Evolutionary conservation across 1,140 invertebrate species (phyloP).

Genomic region (Ceratosolen fusciceps): DNA sequence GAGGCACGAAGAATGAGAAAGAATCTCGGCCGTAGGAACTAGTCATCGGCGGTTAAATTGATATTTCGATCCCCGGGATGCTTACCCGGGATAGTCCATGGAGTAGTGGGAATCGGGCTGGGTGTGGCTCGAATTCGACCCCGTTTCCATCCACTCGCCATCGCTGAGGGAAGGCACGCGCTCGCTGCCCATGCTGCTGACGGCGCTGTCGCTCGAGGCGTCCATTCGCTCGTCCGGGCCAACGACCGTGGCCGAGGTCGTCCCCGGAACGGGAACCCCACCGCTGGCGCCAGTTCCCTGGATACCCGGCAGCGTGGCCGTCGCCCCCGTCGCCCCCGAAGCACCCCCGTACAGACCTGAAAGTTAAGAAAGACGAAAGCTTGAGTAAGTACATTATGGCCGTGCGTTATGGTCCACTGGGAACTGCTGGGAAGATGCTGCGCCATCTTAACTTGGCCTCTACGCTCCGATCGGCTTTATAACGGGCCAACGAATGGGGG

Average conservation of each 20-base stretch:
- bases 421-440: too few relatives aligned
- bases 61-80: too few relatives aligned
- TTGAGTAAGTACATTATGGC: background rate
- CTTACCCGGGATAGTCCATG: constrained; percentile 71
- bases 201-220: constrained; percentile 88
- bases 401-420: background rate
- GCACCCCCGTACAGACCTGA: constrained; percentile 82
- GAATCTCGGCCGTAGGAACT: too few relatives aligned
- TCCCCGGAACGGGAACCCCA: constrained; percentile 58
- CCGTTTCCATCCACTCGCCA: constrained; percentile 89
- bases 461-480: too few relatives aligned
- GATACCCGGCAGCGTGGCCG: constrained; percentile 63
- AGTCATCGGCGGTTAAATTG: too few relatives aligned
- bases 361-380: constrained; percentile 58
- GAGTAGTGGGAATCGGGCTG: constrained; percentile 74
- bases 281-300: constrained; percentile 55
- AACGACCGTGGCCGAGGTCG: constrained; percentile 40
- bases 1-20: too few relatives aligned
- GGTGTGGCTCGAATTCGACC: constrained; percentile 85
- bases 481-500: too few relatives aligned
- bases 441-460: too few relatives aligned
- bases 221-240: constrained; percentile 79
- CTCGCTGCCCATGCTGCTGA: constrained; percentile 92
- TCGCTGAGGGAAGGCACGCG: constrained; percentile 89
- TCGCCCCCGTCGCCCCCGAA: constrained; percentile 64